phyloP scores from a whole-genome alignment of 2,888 invertebrate genomes.

The Gordius sp. region DNA sequence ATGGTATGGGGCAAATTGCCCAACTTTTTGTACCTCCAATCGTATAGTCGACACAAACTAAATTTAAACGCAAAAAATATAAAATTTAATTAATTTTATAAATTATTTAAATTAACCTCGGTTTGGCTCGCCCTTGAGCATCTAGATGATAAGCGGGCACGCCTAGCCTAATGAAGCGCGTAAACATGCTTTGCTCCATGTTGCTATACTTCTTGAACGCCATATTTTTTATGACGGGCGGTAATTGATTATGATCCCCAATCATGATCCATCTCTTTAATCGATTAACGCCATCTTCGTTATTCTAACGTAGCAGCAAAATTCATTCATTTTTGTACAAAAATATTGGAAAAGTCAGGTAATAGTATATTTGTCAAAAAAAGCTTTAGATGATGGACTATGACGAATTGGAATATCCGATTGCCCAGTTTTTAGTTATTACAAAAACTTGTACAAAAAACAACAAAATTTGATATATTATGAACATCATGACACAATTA shows the following conservation, averaged over 20 bases:
- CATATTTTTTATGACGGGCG: constrained; percentile 98
- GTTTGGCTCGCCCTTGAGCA: constrained; percentile 75
- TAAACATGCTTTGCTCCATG: constrained; percentile 96
- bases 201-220: constrained; percentile 98
- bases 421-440: too few relatives aligned
- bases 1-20: constrained; percentile 71
- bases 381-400: too few relatives aligned
- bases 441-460: too few relatives aligned
- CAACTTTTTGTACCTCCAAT: constrained; percentile 82
- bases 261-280: constrained; percentile 99
- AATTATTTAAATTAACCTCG: too few relatives aligned
- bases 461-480: too few relatives aligned
- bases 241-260: constrained; percentile 89
- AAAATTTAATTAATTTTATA: neutral
- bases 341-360: neutral
- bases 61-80: constrained; percentile 21
- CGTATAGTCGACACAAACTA: constrained; percentile 68
- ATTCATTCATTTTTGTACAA: constrained; percentile 15
- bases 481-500: too few relatives aligned
- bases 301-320: constrained; percentile 37
- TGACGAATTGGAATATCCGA: too few relatives aligned
- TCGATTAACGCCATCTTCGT: constrained; percentile 73
- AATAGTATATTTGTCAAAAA: too few relatives aligned
- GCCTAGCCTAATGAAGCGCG: constrained; percentile 70
- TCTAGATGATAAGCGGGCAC: constrained; percentile 90